phyloP scores from a whole-genome alignment of 2,888 invertebrate genomes.

The Odontocolon sp. region DNA sequence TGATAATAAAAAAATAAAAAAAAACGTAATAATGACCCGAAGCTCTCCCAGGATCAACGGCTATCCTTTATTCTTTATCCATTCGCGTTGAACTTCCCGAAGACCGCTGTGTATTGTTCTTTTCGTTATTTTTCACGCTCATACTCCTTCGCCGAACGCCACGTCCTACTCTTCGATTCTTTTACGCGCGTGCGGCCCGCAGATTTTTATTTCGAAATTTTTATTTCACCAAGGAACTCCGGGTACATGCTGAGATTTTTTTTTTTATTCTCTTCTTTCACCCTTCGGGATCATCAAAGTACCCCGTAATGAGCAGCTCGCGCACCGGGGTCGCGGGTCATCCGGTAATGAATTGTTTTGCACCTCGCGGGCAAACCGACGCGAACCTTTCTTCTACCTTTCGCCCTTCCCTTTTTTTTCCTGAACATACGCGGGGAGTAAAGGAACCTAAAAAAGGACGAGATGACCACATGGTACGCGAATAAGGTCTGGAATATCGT shows the following conservation, averaged over 20 bases:
- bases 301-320: constrained; percentile 78
- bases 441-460: not conserved
- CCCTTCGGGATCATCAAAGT: constrained; percentile 77
- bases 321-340: constrained; percentile 73
- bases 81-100: not conserved
- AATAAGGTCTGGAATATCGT: not conserved
- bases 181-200: constrained; percentile 11
- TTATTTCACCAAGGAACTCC: constrained; percentile 38
- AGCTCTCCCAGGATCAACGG: constrained; percentile 21
- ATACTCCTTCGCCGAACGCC: not conserved
- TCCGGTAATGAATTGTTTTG: constrained; percentile 79
- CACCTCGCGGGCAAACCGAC: constrained; percentile 75
- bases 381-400: constrained; percentile 17
- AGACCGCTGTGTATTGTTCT: constrained; percentile 12
- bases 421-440: constrained; percentile 14
- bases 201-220: constrained; percentile 48
- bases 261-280: constrained; percentile 32
- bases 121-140: constrained; percentile 16
- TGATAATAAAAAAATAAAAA: constrained; percentile 1
- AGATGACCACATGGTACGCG: not conserved
- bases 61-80: constrained; percentile 32
- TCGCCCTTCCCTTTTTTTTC: constrained; percentile 2
- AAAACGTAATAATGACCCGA: constrained; percentile 38
- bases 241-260: constrained; percentile 24
- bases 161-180: constrained; percentile 9